Evolutionary conservation across 2,797 vertebrate genomes (phyloP).

Genomic region (Pseudochirops corinnae): DNA sequence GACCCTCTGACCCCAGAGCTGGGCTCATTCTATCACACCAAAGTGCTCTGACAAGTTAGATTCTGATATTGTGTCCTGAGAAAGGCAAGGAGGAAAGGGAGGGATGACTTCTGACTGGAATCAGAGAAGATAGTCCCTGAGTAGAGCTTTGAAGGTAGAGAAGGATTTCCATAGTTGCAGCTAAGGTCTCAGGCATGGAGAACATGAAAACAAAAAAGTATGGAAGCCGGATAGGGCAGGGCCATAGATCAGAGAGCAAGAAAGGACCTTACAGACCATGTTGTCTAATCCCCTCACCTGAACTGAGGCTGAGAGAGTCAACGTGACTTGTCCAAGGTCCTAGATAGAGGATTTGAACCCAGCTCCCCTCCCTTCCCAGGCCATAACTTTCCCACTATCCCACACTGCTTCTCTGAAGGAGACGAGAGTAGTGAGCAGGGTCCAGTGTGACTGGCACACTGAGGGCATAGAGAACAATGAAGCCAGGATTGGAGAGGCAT

Average conservation of each 20-base stretch:
- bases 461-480: constrained; percentile 14
- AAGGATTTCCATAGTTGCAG: neutral
- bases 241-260: neutral
- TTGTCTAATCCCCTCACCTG: no score
- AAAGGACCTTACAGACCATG: neutral
- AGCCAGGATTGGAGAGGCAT: constrained; percentile 21
- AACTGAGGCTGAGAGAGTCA: neutral
- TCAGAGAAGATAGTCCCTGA: no score
- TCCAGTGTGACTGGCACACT: constrained; percentile 57
- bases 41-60: neutral
- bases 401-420: neutral
- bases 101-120: no score
- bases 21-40: neutral
- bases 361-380: constrained; percentile 1
- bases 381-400: neutral
- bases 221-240: neutral
- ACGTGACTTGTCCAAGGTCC: neutral
- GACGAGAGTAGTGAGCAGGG: constrained; percentile 13
- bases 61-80: no score
- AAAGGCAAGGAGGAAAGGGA: no score
- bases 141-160: no score
- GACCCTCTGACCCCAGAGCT: neutral
- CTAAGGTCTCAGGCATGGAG: neutral
- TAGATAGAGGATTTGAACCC: neutral
- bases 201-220: neutral